Conservation (phyloP, 2,888 invertebrate genomes). For the Nematopogon swammerdamellus region DNA sequence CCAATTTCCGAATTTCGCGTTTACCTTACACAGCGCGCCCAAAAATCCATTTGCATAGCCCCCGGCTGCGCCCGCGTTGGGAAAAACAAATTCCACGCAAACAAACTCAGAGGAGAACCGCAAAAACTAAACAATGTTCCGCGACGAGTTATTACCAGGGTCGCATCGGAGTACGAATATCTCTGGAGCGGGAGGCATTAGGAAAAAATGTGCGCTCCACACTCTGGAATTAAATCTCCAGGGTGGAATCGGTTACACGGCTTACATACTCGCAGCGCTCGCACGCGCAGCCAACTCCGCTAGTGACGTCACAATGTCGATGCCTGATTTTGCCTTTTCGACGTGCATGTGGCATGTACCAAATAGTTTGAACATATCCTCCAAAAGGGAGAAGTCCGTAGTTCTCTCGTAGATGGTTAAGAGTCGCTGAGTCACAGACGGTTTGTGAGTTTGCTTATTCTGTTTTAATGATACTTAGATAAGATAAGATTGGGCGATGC, state of each 20-base stretch:
- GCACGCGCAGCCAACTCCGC: too few species aligned
- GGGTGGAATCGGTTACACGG: neutral
- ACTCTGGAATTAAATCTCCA: neutral
- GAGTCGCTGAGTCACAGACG: too few species aligned
- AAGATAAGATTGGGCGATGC: too few species aligned
- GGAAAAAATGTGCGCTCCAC: neutral
- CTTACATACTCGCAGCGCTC: neutral
- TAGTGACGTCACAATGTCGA: too few species aligned
- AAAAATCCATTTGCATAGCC: neutral
- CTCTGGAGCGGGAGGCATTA: neutral
- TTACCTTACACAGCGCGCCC: neutral
- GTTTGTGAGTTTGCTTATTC: too few species aligned
- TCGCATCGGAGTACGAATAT: neutral
- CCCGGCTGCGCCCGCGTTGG: neutral
- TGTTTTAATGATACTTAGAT: too few species aligned
- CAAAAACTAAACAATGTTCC: neutral
- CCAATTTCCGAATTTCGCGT: neutral
- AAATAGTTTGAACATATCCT: too few species aligned
- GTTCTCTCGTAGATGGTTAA: too few species aligned
- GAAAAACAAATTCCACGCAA: neutral
- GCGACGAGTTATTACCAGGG: neutral
- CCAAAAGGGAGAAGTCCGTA: too few species aligned
- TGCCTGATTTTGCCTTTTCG: too few species aligned
- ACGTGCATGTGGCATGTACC: too few species aligned
- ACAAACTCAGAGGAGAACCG: neutral